These are phyloP conservation scores for Scyliorhinus canicula DNA, from an alignment of 2,797 vertebrate genomes.

Conservation along the genomic window DNA sequence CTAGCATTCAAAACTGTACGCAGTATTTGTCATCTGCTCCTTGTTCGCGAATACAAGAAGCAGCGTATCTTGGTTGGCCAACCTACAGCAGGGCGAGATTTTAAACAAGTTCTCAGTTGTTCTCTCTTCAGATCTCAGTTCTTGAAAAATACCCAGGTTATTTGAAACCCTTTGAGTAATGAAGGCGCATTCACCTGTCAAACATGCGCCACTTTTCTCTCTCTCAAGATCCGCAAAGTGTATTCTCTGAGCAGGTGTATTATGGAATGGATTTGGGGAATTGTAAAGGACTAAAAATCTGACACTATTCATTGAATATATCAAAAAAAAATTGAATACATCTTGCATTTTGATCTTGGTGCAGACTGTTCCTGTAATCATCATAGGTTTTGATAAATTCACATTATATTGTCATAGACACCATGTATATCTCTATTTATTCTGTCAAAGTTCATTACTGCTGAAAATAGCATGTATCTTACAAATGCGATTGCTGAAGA, in stretches of 20 bases:
- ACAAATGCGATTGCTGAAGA: not conserved
- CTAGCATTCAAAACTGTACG: not conserved
- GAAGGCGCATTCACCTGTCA: not conserved
- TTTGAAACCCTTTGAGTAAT: not conserved
- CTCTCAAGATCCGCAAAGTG: not conserved
- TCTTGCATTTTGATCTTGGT: not conserved
- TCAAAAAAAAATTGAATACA: not conserved
- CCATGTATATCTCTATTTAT: not conserved
- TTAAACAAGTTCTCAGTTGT: not conserved
- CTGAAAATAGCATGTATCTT: not conserved
- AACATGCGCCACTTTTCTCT: not conserved
- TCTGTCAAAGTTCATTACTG: not conserved
- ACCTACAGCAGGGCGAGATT: not conserved
- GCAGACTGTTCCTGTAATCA: not conserved
- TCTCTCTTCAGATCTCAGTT: slow-evolving; percentile 13
- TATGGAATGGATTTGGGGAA: not conserved
- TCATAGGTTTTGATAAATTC: not conserved
- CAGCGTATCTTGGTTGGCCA: not conserved
- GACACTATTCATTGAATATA: not conserved
- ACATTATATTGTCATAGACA: not conserved
- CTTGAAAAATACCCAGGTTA: not conserved
- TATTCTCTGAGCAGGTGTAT: not conserved
- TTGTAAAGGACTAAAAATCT: not conserved
- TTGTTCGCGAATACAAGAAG: not conserved
- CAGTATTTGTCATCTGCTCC: not conserved